Percentiles rank a stretch among this genome's conserved stretches.
Conservation (phyloP, 2,797 vertebrate species). For the Synanceia verrucosa region DNA sequence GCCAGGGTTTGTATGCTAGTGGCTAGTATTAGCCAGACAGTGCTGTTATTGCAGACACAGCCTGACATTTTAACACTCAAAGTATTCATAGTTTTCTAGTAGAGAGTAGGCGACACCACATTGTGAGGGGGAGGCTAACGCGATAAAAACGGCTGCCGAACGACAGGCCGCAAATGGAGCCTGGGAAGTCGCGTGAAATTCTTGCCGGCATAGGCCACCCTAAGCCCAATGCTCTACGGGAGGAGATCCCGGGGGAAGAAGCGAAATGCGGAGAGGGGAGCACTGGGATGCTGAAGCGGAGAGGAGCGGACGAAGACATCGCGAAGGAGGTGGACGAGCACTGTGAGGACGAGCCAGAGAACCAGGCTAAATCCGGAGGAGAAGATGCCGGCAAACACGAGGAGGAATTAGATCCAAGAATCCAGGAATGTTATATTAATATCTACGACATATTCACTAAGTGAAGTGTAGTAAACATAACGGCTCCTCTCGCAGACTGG, state of each 20-base stretch:
- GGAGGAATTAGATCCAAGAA: conserved; percentile 88
- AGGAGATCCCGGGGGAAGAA: conserved; percentile 76
- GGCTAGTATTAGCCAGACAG: background rate
- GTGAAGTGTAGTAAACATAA: too few relatives aligned
- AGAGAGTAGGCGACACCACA: accelerated
- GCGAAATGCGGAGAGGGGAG: conserved; percentile 39
- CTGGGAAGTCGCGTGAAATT: conserved; percentile 70
- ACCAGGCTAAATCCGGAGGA: conserved; percentile 25
- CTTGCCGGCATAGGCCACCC: conserved; percentile 52
- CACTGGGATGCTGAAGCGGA: conserved; percentile 37
- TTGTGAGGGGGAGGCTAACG: background rate
- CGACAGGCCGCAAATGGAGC: conserved; percentile 78
- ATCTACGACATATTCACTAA: background rate
- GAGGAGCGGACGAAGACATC: conserved; percentile 43
- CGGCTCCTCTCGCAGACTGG: conserved; percentile 1
- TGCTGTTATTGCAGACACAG: background rate
- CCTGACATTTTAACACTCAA: background rate
- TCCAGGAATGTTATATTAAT: conserved; percentile 76
- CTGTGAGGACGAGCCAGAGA: conserved; percentile 23
- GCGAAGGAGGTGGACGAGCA: conserved; percentile 28
- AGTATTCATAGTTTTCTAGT: too few relatives aligned
- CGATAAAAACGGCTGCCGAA: background rate
- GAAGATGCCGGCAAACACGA: conserved; percentile 73
- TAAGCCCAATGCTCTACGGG: conserved; percentile 55
- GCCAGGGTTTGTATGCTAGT: background rate